Evolutionary conservation across 2,797 vertebrate species (phyloP).

Genomic region (Gephyroberyx darwinii): DNA sequence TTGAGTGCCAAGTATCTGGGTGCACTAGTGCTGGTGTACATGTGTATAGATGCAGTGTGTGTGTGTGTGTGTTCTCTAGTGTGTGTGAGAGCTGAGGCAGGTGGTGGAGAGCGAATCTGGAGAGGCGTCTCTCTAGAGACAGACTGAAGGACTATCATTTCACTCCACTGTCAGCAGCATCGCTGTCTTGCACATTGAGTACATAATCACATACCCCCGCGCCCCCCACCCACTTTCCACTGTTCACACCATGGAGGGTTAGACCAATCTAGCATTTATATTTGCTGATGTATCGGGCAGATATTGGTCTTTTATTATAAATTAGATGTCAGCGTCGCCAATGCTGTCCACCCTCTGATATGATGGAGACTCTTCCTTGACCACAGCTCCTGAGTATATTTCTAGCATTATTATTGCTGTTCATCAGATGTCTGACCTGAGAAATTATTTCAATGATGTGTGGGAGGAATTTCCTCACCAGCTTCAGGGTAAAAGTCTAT

Average conservation of each 20-base stretch:
- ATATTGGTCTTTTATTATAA: conserved; percentile 25
- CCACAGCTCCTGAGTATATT: too few relatives aligned
- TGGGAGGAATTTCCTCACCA: too few relatives aligned
- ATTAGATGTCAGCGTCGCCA: conserved; percentile 1
- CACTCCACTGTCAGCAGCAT: conserved; percentile 35
- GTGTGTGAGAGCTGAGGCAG: conserved; percentile 29
- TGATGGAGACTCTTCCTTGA: not conserved
- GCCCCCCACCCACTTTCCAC: not conserved
- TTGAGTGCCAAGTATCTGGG: too few relatives aligned
- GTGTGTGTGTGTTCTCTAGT: conserved; percentile 7
- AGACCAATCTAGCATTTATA: conserved; percentile 11
- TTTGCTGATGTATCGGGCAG: not conserved
- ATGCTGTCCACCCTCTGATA: conserved; percentile 7
- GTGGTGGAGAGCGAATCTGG: conserved; percentile 10
- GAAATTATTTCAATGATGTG: too few relatives aligned
- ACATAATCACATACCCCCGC: conserved; percentile 24
- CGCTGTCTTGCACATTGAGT: conserved; percentile 11
- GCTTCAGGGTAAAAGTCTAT: too few relatives aligned
- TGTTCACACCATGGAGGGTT: not conserved
- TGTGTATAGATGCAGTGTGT: not conserved
- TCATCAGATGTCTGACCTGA: too few relatives aligned
- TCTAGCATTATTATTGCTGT: too few relatives aligned
- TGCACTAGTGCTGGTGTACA: too few relatives aligned
- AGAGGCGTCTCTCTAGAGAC: conserved; percentile 34
- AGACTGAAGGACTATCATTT: conserved; percentile 51